Base-by-base conservation (phyloP, 2,888 invertebrate genomes). In the Pristionchus entomophagus region DNA sequence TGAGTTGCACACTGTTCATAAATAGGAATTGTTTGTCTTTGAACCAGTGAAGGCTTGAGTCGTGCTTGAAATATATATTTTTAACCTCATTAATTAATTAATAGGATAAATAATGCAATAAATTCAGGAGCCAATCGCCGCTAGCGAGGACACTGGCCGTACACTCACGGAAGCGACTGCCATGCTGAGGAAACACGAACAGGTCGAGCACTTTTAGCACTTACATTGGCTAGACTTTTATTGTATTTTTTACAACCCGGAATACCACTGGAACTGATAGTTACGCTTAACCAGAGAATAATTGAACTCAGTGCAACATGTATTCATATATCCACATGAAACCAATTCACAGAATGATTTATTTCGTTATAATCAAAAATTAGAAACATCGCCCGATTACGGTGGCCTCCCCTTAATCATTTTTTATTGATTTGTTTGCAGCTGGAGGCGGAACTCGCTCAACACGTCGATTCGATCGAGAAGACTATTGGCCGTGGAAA, bases 111-210 rank as follows among this genome's bases (percentile, higher is more conserved):
- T 5, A 56, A 14, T 56, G 56, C 19, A 14, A 22, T 59, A 29
- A 19, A n/a, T 29, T 53, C 53, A 90, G 89, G 94, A 96, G 89
- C 96, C 97, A 0, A 95, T 96, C 0, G 97, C 97, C 0, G 95
- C 96, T 0, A 96, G 97, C 0, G 93, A 93, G 53, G 94, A 94
- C 45, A 94, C 96, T 38, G 97, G 97, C 0, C 96, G 96, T 85
- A 97, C 97, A 94, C 95, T 99, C 62, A 96, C 97, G 92, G 97
- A 97, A 92, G 97, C 97, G 0, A 97, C 98, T 94, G 97, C 96
- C 26, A 95, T 97, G 87, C 95, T 96, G 93, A 98, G 98, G 95
- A 98, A 98, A 94, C 98, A 98, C 94, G 96, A 94, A 92, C 95
- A 84, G 56, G 82, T 82, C 4, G n/a, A n/a, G n/a, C n/a, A n/a